phyloP scores from a whole-genome alignment of 30 jellyfish, hydroid and myxozoan genomes.

The Cassiopea xamachana region DNA sequence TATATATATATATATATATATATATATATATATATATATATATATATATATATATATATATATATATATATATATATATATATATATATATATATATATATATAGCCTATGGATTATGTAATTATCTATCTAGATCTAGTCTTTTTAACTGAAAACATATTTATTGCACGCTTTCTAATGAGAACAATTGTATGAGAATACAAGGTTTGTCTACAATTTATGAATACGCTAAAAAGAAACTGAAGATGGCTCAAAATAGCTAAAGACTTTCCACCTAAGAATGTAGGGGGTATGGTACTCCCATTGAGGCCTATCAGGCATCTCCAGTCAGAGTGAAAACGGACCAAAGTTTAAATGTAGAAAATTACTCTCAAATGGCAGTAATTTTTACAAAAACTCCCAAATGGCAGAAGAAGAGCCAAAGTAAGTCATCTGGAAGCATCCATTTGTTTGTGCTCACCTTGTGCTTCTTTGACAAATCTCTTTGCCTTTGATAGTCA shows the following conservation, averaged over 20 bases:
- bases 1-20: too few relatives aligned
- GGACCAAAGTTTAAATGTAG: neutral
- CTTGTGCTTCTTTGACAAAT: neutral
- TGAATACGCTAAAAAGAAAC: neutral
- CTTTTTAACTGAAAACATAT: too few relatives aligned
- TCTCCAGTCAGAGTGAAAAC: neutral
- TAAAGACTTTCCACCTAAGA: neutral
- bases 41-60: too few relatives aligned
- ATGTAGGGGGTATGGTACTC: neutral
- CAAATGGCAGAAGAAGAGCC: neutral
- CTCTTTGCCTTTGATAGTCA: neutral
- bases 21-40: too few relatives aligned
- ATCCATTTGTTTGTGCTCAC: neutral
- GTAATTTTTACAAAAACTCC: neutral
- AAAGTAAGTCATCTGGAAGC: constrained; percentile 4
- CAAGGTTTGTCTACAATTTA: neutral
- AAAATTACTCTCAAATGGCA: constrained; percentile 8
- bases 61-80: too few relatives aligned
- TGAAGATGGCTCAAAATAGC: neutral
- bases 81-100: too few relatives aligned
- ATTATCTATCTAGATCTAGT: too few relatives aligned
- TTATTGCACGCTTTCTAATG: too few relatives aligned
- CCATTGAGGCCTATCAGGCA: constrained; percentile 13
- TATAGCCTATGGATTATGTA: neutral
- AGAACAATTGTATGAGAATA: too few relatives aligned